Evolutionary conservation across 2,113 vertebrate species (phyloP).

Genomic region (Thryonomys swinderianus): DNA sequence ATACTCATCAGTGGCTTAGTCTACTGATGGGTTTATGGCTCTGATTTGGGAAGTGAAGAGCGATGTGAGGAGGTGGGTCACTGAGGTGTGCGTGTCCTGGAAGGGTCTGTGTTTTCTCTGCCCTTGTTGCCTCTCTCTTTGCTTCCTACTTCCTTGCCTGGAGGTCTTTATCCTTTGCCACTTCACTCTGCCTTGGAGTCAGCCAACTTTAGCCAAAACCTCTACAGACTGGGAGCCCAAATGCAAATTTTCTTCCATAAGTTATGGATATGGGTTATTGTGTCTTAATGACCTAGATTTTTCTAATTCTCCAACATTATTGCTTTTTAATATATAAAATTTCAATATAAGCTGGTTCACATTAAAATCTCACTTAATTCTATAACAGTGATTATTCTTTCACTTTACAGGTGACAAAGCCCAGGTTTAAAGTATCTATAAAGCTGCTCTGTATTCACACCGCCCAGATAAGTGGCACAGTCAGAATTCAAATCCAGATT

Average conservation of each 20-base stretch:
- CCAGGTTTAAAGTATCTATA: neutral
- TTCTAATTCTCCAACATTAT: neutral
- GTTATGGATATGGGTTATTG: neutral
- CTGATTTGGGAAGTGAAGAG: neutral
- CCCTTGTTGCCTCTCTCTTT: neutral
- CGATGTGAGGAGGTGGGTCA: neutral
- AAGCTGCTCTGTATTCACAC: neutral
- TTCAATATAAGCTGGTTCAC: neutral
- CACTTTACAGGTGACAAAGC: constrained; percentile 10
- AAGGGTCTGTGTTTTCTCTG: neutral
- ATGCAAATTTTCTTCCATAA: neutral
- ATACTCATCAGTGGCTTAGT: neutral
- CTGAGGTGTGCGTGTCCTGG: neutral
- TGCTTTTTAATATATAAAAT: neutral
- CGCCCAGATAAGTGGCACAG: neutral
- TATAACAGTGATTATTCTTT: neutral
- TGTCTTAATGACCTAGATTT: neutral
- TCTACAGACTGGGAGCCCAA: neutral
- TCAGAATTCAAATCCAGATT: neutral
- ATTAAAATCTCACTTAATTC: neutral
- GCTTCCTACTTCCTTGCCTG: neutral
- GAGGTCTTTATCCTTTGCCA: neutral
- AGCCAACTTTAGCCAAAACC: neutral
- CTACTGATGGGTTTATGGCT: neutral
- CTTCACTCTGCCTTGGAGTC: neutral